phyloP scores from a whole-genome alignment of 2,113 vertebrate genomes.

The Pelmatolapia mariae region DNA sequence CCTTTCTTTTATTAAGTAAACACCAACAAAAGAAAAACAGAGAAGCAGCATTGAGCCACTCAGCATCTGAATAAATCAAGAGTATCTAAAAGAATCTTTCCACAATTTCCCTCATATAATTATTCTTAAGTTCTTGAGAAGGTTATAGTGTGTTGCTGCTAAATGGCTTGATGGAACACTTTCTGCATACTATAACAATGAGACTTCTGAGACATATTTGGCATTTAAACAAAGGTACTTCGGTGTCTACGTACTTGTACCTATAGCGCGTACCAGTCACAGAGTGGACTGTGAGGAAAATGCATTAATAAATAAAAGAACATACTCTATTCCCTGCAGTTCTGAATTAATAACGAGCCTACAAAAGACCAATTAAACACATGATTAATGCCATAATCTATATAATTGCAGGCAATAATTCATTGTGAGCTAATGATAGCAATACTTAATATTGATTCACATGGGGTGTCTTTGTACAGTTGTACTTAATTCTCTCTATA shows the following conservation, averaged over 20 bases:
- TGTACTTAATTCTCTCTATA: constrained; percentile 57
- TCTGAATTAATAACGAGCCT: constrained; percentile 73
- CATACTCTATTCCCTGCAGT: constrained; percentile 65
- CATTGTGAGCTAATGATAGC: constrained; percentile 69
- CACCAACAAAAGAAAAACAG: neutral
- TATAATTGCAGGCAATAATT: constrained; percentile 73
- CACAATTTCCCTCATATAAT: neutral
- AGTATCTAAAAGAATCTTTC: neutral
- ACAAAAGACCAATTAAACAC: constrained; percentile 76
- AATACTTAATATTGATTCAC: constrained; percentile 71
- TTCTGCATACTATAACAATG: neutral
- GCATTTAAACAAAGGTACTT: neutral
- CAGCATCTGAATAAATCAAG: neutral
- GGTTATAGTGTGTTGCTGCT: neutral
- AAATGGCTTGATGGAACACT: neutral
- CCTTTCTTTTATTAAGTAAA: neutral
- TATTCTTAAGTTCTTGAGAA: neutral
- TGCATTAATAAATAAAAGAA: constrained; percentile 70
- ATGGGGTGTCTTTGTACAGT: constrained; percentile 60
- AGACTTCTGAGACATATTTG: neutral
- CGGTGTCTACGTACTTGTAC: constrained; percentile 6
- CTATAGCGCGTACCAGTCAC: constrained; percentile 21
- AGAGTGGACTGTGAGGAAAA: constrained; percentile 2
- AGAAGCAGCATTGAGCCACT: neutral
- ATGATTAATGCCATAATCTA: constrained; percentile 74